phyloP scores from a whole-genome alignment of 2,888 invertebrate genomes.

The Craniophora ligustri region DNA sequence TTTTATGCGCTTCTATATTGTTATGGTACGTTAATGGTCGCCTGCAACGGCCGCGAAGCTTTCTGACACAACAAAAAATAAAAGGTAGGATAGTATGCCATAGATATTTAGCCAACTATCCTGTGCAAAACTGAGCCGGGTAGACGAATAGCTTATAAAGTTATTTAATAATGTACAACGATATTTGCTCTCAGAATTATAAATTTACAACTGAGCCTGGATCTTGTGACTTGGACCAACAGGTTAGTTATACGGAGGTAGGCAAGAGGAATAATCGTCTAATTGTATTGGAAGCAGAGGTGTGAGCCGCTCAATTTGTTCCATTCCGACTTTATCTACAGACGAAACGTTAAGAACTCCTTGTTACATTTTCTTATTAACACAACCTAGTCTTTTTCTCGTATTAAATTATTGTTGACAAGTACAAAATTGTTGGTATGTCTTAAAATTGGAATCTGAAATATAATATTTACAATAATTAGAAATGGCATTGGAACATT shows the following conservation, averaged over 20 bases:
- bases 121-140: too few relatives aligned
- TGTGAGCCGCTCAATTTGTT: slow-evolving; percentile 64
- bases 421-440: slow-evolving; percentile 6
- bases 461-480: slow-evolving; percentile 34
- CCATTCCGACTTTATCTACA: slow-evolving; percentile 60
- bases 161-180: too few relatives aligned
- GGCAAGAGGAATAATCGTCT: slow-evolving; percentile 77
- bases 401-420: slow-evolving; percentile 20
- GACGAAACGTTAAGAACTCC: slow-evolving; percentile 40
- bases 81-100: too few relatives aligned
- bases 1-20: too few relatives aligned
- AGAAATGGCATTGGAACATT: slow-evolving; percentile 9
- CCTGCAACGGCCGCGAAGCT: too few relatives aligned
- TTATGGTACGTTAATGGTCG: too few relatives aligned
- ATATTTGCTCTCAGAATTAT: too few relatives aligned
- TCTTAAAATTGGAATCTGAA: slow-evolving; percentile 16
- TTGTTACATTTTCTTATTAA: slow-evolving; percentile 39
- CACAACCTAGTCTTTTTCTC: slow-evolving; percentile 35
- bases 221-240: slow-evolving; percentile 48
- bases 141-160: too few relatives aligned
- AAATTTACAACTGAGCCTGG: neutral
- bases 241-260: slow-evolving; percentile 65
- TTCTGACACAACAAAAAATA: too few relatives aligned
- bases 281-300: slow-evolving; percentile 74
- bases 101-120: too few relatives aligned